Base-by-base conservation (phyloP, 2,888 invertebrate genomes). In the Linnaemya tessellans region DNA sequence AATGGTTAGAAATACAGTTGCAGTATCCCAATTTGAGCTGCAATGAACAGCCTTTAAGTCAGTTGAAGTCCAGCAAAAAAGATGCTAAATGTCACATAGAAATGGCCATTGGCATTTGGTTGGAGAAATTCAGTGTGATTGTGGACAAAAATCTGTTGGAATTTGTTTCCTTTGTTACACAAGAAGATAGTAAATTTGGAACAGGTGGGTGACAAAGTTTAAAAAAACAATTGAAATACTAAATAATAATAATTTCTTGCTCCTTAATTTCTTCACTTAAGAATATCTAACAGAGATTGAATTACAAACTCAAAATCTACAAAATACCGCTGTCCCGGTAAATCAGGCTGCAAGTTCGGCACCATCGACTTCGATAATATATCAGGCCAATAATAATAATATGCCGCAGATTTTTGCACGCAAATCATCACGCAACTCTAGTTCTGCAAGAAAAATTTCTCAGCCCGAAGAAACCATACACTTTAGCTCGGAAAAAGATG, bases 381-480 rank as follows among this genome's bases (percentile, higher is more conserved):
- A 83, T 67, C 73, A 80, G 56, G 22, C 65, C 11, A 79, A 54
- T 25, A 83, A 79, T 25, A 83, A 79, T 41, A 67, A 68, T 11
- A 41, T 41, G 73, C 85, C 73, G 75, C 89, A 75, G 64, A 67
- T 86, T 5, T 78, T 83, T 15, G 88, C 88, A 18, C 90, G 89
- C 20, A 85, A 82, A 75, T 84, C 89, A 0, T 91, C 89, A 15
- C 88, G 90, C 3, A 90, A 89, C 75, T 89, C 89, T 0, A 54
- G 87, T 35, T 85, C 85, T 0, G 87, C 89, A 11, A 89, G 91
- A 13, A 91, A 90, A 84, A 87, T 90, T 18, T 90, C 90, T 2
- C 89, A 90, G 30, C 92, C 92, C 0, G 91, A 90, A 68, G 92
- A 92, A 87, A 92, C 93, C 0, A 88, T 93, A 65, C 93, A 93